phyloP scores from a whole-genome alignment of 2,797 vertebrate species.

The Antennarius maculatus region DNA sequence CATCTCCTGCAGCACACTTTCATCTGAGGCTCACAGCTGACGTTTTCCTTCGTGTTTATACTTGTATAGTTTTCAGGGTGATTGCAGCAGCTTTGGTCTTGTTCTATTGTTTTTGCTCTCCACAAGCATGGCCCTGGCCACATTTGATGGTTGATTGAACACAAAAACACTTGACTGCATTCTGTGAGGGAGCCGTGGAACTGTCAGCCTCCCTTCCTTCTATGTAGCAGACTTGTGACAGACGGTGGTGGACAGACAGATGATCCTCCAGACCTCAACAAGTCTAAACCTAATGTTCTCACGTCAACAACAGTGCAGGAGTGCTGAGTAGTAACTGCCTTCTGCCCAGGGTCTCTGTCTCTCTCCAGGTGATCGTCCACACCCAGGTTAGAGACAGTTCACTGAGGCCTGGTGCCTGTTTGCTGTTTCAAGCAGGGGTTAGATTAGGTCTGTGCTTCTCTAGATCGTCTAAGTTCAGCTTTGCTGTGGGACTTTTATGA shows the following conservation, averaged over 20 bases:
- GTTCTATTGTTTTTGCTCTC: conserved; percentile 69
- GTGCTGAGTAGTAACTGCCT: conserved; percentile 55
- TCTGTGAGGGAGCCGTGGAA: conserved; percentile 72
- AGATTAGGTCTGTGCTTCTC: too few species aligned
- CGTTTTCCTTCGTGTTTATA: conserved; percentile 61
- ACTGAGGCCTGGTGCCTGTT: conserved; percentile 34
- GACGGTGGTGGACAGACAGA: conserved; percentile 61
- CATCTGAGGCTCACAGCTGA: conserved; percentile 37
- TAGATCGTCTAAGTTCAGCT: too few species aligned
- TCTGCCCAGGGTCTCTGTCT: conserved; percentile 8
- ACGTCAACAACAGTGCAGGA: conserved; percentile 50
- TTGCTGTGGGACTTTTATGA: too few species aligned
- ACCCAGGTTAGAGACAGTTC: conserved; percentile 51
- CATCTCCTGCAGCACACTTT: conserved; percentile 16
- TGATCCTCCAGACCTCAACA: conserved; percentile 50
- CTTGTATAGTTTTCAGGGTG: conserved; percentile 42
- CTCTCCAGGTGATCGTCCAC: conserved; percentile 36
- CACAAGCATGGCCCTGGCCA: conserved; percentile 60
- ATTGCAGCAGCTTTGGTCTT: conserved; percentile 64
- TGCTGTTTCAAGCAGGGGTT: not conserved
- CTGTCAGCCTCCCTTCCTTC: conserved; percentile 45
- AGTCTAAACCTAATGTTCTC: conserved; percentile 49
- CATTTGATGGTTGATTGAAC: conserved; percentile 85
- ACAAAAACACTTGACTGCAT: conserved; percentile 74
- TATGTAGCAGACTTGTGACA: conserved; percentile 15